Conservation (phyloP, 2,113 vertebrate genomes). For the Rhinolophus sinicus region DNA sequence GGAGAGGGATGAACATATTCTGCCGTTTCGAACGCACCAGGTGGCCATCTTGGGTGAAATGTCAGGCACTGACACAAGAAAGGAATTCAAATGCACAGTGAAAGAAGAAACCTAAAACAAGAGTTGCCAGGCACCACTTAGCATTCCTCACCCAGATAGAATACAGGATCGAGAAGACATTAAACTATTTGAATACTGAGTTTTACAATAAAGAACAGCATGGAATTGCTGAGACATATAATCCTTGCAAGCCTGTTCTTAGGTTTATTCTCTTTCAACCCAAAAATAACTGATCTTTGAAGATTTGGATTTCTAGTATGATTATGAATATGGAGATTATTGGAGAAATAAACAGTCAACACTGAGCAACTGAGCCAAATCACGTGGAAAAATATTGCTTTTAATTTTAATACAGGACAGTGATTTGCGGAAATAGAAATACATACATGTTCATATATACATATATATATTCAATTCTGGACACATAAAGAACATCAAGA, state of each 20-base stretch:
- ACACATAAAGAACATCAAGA: background rate
- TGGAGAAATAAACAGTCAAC: background rate
- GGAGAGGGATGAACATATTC: slow-evolving; percentile 28
- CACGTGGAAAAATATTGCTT: background rate
- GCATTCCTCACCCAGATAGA: no score
- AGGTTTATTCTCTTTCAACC: background rate
- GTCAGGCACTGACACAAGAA: background rate
- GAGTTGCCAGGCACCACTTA: background rate
- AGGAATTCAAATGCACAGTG: background rate
- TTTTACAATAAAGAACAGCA: background rate
- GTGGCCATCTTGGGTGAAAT: background rate
- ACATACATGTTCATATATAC: background rate
- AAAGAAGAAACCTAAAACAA: background rate
- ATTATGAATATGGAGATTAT: background rate
- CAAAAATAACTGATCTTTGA: background rate
- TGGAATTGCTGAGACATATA: background rate
- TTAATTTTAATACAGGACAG: background rate
- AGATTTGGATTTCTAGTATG: background rate
- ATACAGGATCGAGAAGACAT: background rate
- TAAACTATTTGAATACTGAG: background rate
- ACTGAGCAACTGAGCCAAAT: background rate
- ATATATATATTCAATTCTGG: background rate
- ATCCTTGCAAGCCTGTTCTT: background rate
- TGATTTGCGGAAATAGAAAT: background rate
- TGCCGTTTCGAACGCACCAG: background rate